phyloP scores from a whole-genome alignment of 53 echinoderm and acorn worm species.

The Echinarachnius parma region DNA sequence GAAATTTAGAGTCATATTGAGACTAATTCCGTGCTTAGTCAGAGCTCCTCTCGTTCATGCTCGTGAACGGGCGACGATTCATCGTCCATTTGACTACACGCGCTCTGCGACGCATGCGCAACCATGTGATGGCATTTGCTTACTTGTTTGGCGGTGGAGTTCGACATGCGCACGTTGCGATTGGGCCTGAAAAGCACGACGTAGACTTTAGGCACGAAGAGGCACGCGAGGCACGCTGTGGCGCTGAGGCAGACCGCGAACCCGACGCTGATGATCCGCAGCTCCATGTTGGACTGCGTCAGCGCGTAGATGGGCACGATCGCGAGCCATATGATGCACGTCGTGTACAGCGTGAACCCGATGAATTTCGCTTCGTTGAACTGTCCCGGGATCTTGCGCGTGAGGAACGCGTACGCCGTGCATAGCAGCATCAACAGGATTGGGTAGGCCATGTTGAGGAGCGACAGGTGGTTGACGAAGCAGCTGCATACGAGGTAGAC shows the following conservation, averaged over 20 bases:
- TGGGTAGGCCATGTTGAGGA: slow-evolving; percentile 80
- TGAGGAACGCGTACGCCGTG: slow-evolving; percentile 81
- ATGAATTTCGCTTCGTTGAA: slow-evolving; percentile 94
- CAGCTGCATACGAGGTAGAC: slow-evolving; percentile 70
- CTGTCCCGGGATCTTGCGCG: slow-evolving; percentile 85
- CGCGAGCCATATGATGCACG: slow-evolving; percentile 89
- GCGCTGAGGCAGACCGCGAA: slow-evolving; percentile 85
- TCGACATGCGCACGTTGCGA: slow-evolving; percentile 64
- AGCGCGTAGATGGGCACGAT: slow-evolving; percentile 81
- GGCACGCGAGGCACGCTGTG: slow-evolving; percentile 77
- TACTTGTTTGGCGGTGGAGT: slow-evolving; percentile 6
- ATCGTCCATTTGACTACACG: slow-evolving; percentile 23
- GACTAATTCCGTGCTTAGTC: background rate
- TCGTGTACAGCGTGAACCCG: slow-evolving; percentile 87
- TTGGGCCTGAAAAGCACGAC: slow-evolving; percentile 73
- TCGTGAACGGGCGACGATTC: slow-evolving; percentile 17
- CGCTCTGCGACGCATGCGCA: slow-evolving; percentile 4
- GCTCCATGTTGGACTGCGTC: slow-evolving; percentile 63
- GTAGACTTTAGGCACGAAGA: slow-evolving; percentile 80
- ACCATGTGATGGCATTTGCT: slow-evolving; percentile 24
- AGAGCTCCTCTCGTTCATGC: slow-evolving; percentile 27
- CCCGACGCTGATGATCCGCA: slow-evolving; percentile 67
- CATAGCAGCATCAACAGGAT: slow-evolving; percentile 79
- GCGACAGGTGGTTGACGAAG: slow-evolving; percentile 55
- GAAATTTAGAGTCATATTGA: background rate